phyloP scores from a whole-genome alignment of 92 coral and sea anemone species.

The Meandrina meandrites region DNA sequence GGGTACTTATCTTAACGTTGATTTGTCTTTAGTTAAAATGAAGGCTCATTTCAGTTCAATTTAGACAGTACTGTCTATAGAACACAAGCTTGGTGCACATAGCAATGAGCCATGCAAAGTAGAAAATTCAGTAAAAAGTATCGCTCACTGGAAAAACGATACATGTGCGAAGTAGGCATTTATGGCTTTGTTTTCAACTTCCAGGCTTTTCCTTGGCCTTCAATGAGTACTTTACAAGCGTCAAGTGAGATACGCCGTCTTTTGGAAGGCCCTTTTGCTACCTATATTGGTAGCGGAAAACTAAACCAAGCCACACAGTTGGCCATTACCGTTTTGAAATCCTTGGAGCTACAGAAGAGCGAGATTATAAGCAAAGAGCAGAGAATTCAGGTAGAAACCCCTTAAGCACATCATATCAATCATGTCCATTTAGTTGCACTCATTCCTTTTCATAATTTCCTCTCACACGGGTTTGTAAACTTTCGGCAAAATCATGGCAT shows the following conservation, averaged over 20 bases:
- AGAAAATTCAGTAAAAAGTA: background rate
- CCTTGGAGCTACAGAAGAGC: constrained; percentile 6
- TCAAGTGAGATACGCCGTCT: background rate
- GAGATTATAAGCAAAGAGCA: background rate
- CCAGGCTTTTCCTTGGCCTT: constrained; percentile 23
- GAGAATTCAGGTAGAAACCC: background rate
- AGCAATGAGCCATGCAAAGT: background rate
- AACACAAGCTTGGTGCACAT: too few species aligned
- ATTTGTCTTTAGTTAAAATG: too few species aligned
- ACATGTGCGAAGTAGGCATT: background rate
- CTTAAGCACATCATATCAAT: background rate
- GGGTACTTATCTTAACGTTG: too few species aligned
- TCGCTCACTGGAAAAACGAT: background rate
- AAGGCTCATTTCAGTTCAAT: too few species aligned
- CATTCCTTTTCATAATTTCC: background rate
- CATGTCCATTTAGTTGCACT: too few species aligned
- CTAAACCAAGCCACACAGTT: constrained; percentile 6
- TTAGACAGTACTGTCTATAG: too few species aligned
- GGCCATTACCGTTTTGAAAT: background rate
- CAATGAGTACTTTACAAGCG: background rate
- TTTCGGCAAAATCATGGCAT: background rate
- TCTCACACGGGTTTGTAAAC: background rate
- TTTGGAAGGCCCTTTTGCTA: background rate
- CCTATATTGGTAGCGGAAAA: background rate
- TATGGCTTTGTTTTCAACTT: background rate